Evolutionary conservation across 1,140 invertebrate species (phyloP).

Genomic region (Listronotus oregonensis): DNA sequence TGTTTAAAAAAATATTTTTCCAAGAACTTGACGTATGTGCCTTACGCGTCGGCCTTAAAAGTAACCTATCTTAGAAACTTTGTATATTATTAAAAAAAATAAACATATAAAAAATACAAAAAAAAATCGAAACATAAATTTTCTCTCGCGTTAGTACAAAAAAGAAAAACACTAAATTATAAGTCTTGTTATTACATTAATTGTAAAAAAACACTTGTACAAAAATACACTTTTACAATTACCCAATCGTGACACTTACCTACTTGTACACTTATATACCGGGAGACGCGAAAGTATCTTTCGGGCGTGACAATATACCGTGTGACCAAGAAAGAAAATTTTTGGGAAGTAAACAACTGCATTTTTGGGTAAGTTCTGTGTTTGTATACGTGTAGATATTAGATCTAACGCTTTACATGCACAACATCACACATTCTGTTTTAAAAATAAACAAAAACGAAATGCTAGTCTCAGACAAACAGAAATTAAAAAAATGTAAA

Average conservation of each 20-base stretch:
- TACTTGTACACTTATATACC: conserved; percentile 12
- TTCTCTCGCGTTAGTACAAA: conserved; percentile 45
- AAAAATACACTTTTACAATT: conserved; percentile 18
- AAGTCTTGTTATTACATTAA: conserved; percentile 33
- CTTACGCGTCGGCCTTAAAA: conserved; percentile 55
- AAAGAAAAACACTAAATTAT: conserved; percentile 30
- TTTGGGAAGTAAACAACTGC: conserved; percentile 9
- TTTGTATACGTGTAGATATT: background rate
- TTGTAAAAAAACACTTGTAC: conserved; percentile 30
- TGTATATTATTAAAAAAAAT: conserved; percentile 53
- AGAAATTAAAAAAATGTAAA: no score
- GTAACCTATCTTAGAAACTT: conserved; percentile 52
- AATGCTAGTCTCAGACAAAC: no score
- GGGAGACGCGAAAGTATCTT: conserved; percentile 16
- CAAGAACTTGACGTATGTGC: conserved; percentile 53
- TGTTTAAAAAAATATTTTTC: conserved; percentile 47
- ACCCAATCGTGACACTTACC: conserved; percentile 30
- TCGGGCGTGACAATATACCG: conserved; percentile 16
- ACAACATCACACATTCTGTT: no score
- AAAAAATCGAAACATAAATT: conserved; percentile 40
- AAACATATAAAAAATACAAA: conserved; percentile 45
- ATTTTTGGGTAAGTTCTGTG: conserved; percentile 28
- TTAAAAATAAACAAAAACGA: no score
- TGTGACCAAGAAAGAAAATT: conserved; percentile 26
- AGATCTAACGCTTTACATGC: no score